Evolutionary conservation across 2,113 vertebrate species (phyloP).

Genomic region (Nipponia nippon): DNA sequence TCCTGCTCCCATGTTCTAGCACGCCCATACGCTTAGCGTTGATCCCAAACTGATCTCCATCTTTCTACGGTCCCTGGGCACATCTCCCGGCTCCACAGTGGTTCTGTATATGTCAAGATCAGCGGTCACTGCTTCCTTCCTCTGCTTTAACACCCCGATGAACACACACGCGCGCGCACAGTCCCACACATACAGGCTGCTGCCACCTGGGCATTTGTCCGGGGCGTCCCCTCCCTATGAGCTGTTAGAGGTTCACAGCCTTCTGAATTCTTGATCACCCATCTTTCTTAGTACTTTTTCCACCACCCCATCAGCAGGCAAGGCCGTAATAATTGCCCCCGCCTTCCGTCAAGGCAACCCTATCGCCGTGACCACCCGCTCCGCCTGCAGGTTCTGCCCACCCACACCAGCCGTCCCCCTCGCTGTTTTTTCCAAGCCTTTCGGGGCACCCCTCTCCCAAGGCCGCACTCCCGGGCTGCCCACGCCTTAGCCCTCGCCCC

Average conservation of each 20-base stretch:
- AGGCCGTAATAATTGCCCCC: background rate
- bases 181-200: no score
- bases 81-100: background rate
- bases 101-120: background rate
- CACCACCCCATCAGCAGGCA: background rate
- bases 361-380: rapidly evolving
- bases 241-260: background rate
- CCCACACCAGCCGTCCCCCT: rapidly evolving
- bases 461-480: background rate
- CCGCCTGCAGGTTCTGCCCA: background rate
- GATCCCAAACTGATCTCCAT: background rate
- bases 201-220: background rate
- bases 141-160: background rate
- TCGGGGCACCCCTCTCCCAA: background rate
- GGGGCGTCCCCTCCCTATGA: rapidly evolving
- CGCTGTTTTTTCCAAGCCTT: background rate
- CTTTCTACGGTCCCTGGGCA: background rate
- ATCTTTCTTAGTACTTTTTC: background rate
- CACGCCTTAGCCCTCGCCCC: no score
- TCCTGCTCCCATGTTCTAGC: background rate
- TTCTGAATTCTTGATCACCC: background rate
- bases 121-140: background rate
- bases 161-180: no score
- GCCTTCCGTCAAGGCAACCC: background rate
- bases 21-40: background rate